Evolutionary conservation across 2,797 vertebrate genomes (phyloP), one percentile per base, ranked within the genome.

Genomic region (Sylvilagus floridanus): DNA sequence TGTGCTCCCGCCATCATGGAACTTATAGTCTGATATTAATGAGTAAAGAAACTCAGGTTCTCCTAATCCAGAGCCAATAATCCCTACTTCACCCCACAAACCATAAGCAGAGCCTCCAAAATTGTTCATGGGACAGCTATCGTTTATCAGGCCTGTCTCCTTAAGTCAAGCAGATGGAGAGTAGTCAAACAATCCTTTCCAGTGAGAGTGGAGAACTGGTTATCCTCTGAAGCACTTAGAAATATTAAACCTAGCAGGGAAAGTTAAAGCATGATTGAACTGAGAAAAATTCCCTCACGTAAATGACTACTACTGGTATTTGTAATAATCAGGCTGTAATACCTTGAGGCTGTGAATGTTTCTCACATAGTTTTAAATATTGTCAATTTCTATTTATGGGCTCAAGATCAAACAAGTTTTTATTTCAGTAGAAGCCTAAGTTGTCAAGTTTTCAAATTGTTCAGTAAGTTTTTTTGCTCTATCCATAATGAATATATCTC

Each of bases 201-300:
- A 7, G 4, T 30, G 19, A 77, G 24, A 79, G 24, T 54, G 28
- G 22, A 88, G 26, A 28, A 0, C 60, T 84, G 50, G 24, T 1
- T 66, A n/a, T 52, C 26, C 28, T 84, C 30, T 82, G 72, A 79
- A 37, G 54, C 22, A 79, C 32, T 90, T 73, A 52, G 35, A 60
- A 76, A 63, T 84, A 95, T 68, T 90, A 84, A 93, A 77, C 35
- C 32, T 84, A 84, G 47, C 12, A 90, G 52, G 65, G 83, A 9
- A 84, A 88, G 10, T 87, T 72, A 77, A 88, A 77, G 28, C 63
- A 77, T 75, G 32, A 83, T 28, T 79, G 42, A 50, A 63, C 4
- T 30, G 37, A 89, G 24, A 35, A 79, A 47, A 77, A 22, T 69
- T 7, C 60, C 5, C 12, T 82, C 6, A 14, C 76, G 26, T 81